These are phyloP conservation scores for Lucifuga dentata DNA, from an alignment of 2,113 vertebrate species.

Conservation along the genomic window DNA sequence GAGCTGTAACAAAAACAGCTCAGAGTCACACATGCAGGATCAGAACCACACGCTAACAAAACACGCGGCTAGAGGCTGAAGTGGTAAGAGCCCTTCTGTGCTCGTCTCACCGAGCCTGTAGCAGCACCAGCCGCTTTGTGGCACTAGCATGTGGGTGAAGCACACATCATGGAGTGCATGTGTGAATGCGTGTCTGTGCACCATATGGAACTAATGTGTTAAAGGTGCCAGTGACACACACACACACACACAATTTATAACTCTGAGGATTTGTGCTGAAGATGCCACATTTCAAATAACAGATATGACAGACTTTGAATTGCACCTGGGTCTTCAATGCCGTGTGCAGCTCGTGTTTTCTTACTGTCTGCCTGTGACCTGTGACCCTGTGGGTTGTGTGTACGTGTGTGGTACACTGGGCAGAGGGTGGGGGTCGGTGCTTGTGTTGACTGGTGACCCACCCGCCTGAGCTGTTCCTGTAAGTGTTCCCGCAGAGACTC, in stretches of 20 bases:
- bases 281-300: no score
- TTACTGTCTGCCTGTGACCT: no score
- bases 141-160: constrained; percentile 30
- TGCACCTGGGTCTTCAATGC: no score
- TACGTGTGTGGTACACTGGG: neutral
- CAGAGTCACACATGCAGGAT: constrained; percentile 51
- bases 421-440: neutral
- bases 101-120: constrained; percentile 4
- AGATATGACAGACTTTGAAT: neutral
- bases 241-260: no score
- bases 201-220: constrained; percentile 25
- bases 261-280: no score
- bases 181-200: constrained; percentile 5
- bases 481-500: constrained; percentile 96
- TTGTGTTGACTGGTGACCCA: constrained; percentile 83
- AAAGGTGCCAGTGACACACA: constrained; percentile 41
- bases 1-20: constrained; percentile 39
- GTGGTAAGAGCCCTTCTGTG: constrained; percentile 10
- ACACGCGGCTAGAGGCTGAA: constrained; percentile 17
- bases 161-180: neutral
- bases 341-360: no score
- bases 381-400: no score
- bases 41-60: constrained; percentile 19
- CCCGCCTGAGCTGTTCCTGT: constrained; percentile 95
- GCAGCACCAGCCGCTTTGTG: no score